phyloP scores from a whole-genome alignment of 1,140 invertebrate species.

The Zaprionus camerounensis region DNA sequence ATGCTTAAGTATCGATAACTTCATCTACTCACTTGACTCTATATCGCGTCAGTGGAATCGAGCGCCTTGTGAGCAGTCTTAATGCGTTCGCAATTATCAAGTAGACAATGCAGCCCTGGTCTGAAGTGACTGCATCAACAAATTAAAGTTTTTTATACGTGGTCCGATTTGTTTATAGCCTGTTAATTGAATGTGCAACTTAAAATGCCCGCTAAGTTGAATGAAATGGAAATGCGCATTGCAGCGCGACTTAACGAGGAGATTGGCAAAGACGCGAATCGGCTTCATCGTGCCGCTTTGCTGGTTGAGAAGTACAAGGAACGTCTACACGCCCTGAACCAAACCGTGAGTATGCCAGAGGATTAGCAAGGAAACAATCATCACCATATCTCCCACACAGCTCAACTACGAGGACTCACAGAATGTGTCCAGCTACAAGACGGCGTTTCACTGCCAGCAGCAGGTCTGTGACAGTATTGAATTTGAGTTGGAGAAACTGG shows the following conservation, averaged over 20 bases:
- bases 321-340: slow-evolving; percentile 84
- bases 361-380: slow-evolving; percentile 13
- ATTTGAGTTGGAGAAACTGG: slow-evolving; percentile 84
- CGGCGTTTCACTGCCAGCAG: slow-evolving; percentile 86
- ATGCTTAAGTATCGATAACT: not conserved
- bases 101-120: slow-evolving; percentile 35
- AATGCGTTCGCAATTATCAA: not conserved
- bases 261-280: slow-evolving; percentile 86
- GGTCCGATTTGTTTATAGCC: slow-evolving; percentile 50
- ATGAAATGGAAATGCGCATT: slow-evolving; percentile 79
- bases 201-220: slow-evolving; percentile 63
- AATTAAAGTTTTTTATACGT: slow-evolving; percentile 69
- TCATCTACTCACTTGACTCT: not conserved
- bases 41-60: slow-evolving; percentile 1
- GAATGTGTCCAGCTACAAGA: slow-evolving; percentile 87
- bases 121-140: slow-evolving; percentile 47
- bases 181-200: slow-evolving; percentile 48
- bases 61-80: not conserved
- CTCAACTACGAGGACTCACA: slow-evolving; percentile 86
- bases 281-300: slow-evolving; percentile 80
- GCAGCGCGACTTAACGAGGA: slow-evolving; percentile 86
- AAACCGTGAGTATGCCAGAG: slow-evolving; percentile 37
- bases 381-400: slow-evolving; percentile 74
- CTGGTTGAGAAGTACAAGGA: slow-evolving; percentile 79
- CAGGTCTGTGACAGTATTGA: slow-evolving; percentile 85